These are phyloP conservation scores for Nycteola revayana DNA, from an alignment of 2,888 invertebrate species.

Conservation along the genomic window DNA sequence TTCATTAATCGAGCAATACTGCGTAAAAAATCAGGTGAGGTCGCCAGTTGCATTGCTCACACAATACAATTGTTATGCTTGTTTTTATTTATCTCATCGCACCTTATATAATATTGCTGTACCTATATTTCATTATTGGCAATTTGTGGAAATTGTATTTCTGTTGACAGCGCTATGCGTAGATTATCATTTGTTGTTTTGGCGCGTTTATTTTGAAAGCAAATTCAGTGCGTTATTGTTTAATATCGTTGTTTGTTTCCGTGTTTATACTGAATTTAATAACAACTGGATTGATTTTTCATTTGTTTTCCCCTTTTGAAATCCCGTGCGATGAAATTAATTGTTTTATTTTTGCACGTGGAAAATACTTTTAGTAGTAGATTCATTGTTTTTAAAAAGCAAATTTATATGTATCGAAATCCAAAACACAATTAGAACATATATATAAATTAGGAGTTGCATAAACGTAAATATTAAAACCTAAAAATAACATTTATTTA, in stretches of 20 bases:
- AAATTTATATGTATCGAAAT: too few species aligned
- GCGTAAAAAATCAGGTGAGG: conserved; percentile 39
- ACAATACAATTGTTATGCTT: conserved; percentile 33
- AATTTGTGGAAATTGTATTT: conserved; percentile 47
- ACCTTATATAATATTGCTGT: conserved; percentile 25
- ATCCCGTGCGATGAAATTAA: conserved; percentile 9
- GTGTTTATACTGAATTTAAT: conserved; percentile 46
- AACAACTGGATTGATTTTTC: conserved; percentile 39
- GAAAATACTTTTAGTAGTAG: conserved; percentile 5
- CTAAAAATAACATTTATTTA: too few species aligned
- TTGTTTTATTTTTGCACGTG: conserved; percentile 13
- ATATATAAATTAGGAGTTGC: too few species aligned
- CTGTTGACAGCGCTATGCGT: conserved; percentile 40
- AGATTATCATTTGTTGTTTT: conserved; percentile 44
- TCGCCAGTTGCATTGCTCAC: conserved; percentile 36
- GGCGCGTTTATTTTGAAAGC: conserved; percentile 42
- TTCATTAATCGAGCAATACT: conserved; percentile 49
- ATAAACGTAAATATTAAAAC: too few species aligned
- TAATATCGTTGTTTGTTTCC: conserved; percentile 44
- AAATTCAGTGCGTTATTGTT: conserved; percentile 47
- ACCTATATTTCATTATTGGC: conserved; percentile 40
- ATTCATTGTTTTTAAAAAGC: too few species aligned
- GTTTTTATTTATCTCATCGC: conserved; percentile 29
- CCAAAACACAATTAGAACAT: too few species aligned
- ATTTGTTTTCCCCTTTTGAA: conserved; percentile 17